These are phyloP conservation scores for Dendrocincla fuliginosa DNA, from an alignment of 2,797 vertebrate species.

Conservation along the genomic window DNA sequence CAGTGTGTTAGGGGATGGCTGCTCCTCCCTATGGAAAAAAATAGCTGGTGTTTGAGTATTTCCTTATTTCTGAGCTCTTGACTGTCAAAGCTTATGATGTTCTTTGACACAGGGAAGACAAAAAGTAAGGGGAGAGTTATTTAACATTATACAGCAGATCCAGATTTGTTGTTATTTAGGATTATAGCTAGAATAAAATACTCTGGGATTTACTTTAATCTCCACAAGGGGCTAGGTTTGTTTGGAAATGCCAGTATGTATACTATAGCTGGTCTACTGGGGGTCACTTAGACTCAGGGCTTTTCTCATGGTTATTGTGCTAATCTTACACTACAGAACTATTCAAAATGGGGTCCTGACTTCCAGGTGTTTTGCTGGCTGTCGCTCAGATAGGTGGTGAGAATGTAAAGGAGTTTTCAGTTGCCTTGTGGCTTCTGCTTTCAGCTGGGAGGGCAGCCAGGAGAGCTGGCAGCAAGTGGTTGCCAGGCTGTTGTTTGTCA, in stretches of 20 bases:
- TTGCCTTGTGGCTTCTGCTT: neutral
- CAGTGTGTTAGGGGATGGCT: neutral
- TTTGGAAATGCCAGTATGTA: neutral
- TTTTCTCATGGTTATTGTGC: neutral
- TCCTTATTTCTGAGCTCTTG: neutral
- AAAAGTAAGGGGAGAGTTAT: neutral
- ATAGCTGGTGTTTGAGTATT: neutral
- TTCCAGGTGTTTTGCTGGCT: neutral
- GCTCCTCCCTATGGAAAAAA: neutral
- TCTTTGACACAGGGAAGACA: neutral
- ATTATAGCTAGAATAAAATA: constrained; percentile 32
- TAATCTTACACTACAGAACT: neutral
- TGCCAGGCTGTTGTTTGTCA: neutral
- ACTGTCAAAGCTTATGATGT: neutral
- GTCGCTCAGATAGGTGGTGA: neutral
- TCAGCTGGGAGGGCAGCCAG: neutral
- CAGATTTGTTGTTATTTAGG: constrained; percentile 34
- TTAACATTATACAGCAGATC: constrained; percentile 5
- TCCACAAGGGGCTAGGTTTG: neutral
- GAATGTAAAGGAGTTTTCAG: neutral
- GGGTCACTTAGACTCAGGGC: neutral
- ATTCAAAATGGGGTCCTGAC: neutral
- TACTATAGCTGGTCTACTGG: neutral
- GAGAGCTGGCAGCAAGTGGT: neutral
- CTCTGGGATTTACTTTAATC: constrained; percentile 50